A percentile compares a stretch with the other conserved stretches of the same genome.
phyloP scores from a whole-genome alignment of 2,797 vertebrate genomes.

The Onychomys arenicola region DNA sequence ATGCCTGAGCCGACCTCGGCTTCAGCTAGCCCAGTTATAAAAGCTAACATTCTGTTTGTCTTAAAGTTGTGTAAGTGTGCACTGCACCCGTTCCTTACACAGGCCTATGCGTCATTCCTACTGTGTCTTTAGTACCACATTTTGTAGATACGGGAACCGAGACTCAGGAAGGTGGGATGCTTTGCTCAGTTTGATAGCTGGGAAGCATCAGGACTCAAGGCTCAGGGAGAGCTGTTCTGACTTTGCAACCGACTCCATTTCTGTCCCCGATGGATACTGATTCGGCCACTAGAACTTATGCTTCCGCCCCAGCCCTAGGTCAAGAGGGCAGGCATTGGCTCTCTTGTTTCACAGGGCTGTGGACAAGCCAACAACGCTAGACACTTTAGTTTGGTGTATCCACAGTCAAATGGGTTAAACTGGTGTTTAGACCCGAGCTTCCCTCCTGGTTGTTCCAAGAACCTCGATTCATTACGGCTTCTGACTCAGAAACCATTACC shows the following conservation, averaged over 20 bases:
- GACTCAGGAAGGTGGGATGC: not conserved
- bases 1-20: not conserved
- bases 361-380: not conserved
- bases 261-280: not conserved
- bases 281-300: not conserved
- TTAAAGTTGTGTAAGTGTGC: not conserved
- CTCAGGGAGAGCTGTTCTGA: not conserved
- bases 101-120: not conserved
- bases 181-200: conserved; percentile 1
- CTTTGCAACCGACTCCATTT: not conserved
- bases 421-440: not conserved
- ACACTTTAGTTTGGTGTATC: not conserved
- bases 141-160: not conserved
- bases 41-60: not conserved
- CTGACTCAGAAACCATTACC: not conserved
- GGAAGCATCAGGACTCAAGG: not conserved
- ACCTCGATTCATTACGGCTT: not conserved
- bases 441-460: not conserved
- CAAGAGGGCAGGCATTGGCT: not conserved
- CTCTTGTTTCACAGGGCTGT: not conserved
- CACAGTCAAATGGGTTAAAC: not conserved
- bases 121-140: not conserved
- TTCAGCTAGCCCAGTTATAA: not conserved
- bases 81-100: not conserved
- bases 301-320: not conserved